phyloP scores from a whole-genome alignment of 2,888 invertebrate species.

The Gandaritis pyraliata region DNA sequence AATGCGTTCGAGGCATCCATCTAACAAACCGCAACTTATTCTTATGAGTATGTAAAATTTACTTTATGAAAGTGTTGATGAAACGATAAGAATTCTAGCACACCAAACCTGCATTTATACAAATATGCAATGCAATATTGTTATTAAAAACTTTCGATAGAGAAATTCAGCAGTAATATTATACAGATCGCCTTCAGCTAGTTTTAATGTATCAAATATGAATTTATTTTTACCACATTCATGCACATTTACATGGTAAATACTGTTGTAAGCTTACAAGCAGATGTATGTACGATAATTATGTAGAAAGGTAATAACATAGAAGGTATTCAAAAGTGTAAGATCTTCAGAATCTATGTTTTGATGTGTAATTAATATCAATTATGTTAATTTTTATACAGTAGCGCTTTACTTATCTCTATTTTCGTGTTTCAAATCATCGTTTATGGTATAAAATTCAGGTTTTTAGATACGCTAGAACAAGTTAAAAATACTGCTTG shows the following conservation, averaged over 20 bases:
- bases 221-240: slow-evolving; percentile 24
- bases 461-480: slow-evolving; percentile 33
- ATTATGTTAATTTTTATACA: slow-evolving; percentile 33
- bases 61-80: not conserved
- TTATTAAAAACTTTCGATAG: slow-evolving; percentile 20
- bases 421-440: slow-evolving; percentile 23
- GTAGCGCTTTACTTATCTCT: slow-evolving; percentile 27
- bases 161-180: slow-evolving; percentile 8
- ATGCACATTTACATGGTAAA: slow-evolving; percentile 30
- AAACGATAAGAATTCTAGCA: not conserved
- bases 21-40: too few species aligned
- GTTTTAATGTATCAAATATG: slow-evolving; percentile 22
- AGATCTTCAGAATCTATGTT: slow-evolving; percentile 31
- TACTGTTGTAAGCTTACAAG: slow-evolving; percentile 19
- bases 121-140: not conserved
- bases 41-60: too few species aligned
- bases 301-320: slow-evolving; percentile 32
- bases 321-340: slow-evolving; percentile 22
- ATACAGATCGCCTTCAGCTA: slow-evolving; percentile 11
- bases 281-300: slow-evolving; percentile 15
- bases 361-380: slow-evolving; percentile 33
- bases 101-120: not conserved
- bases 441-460: slow-evolving; percentile 31
- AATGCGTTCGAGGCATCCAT: too few species aligned
- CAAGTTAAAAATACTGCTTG: slow-evolving; percentile 8